Evolutionary conservation across 2,113 vertebrate genomes (phyloP).

Genomic region (Syngnathus floridae): DNA sequence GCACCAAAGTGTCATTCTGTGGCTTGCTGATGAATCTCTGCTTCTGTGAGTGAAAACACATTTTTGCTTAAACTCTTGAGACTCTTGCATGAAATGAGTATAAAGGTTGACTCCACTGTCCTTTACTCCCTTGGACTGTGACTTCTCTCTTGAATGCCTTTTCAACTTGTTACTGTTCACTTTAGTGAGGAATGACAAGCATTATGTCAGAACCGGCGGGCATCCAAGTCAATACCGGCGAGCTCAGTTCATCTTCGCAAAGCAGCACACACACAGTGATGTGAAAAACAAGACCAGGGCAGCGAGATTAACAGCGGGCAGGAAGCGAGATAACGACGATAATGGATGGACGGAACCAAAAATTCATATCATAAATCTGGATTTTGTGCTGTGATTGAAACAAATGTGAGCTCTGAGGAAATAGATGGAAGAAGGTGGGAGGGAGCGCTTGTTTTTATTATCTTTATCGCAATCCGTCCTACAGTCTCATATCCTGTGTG

Average conservation of each 20-base stretch:
- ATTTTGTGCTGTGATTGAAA: slow-evolving; percentile 15
- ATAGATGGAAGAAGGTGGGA: slow-evolving; percentile 20
- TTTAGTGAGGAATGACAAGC: slow-evolving; percentile 53
- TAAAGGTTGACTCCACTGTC: slow-evolving; percentile 26
- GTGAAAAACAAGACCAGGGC: slow-evolving; percentile 3
- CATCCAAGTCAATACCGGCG: not conserved
- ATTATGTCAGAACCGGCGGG: slow-evolving; percentile 14
- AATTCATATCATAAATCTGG: slow-evolving; percentile 42
- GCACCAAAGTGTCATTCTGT: no score
- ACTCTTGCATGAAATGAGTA: not conserved
- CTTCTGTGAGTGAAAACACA: no score
- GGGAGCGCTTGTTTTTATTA: slow-evolving; percentile 34
- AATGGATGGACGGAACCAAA: not conserved
- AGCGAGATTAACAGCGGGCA: not conserved
- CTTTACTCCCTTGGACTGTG: slow-evolving; percentile 22
- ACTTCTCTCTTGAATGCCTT: slow-evolving; percentile 27
- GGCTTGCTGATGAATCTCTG: no score
- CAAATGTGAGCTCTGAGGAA: slow-evolving; percentile 14
- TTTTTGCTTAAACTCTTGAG: no score
- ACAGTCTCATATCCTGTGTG: slow-evolving; percentile 59
- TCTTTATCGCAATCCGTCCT: slow-evolving; percentile 38
- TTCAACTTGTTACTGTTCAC: slow-evolving; percentile 58
- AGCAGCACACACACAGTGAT: slow-evolving; percentile 13
- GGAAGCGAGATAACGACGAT: not conserved
- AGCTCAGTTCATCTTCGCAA: not conserved